Evolutionary conservation across 2,888 invertebrate genomes (phyloP).

Genomic region (Dryobota labecula): DNA sequence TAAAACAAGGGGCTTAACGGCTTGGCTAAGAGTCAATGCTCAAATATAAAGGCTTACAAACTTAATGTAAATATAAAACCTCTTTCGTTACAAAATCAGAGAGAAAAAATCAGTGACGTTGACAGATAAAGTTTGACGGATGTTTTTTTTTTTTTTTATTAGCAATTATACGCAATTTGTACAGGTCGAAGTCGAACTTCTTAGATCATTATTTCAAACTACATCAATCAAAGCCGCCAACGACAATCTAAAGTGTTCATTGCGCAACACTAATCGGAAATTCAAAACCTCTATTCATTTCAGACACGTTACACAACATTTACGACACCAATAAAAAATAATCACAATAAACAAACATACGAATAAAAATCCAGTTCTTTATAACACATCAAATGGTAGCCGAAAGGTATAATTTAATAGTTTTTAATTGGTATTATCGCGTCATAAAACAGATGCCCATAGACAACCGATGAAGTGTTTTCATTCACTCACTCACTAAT

Average conservation of each 20-base stretch:
- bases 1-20: constrained; percentile 68
- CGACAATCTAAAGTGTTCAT: constrained; percentile 60
- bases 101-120: constrained; percentile 7
- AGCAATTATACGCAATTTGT: constrained; percentile 38
- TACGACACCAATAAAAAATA: constrained; percentile 81
- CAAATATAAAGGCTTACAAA: constrained; percentile 52
- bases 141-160: constrained; percentile 40
- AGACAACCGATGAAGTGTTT: constrained; percentile 85
- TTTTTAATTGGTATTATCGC: constrained; percentile 89
- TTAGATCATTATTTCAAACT: constrained; percentile 47
- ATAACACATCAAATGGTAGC: constrained; percentile 87
- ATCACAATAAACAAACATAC: constrained; percentile 89
- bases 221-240: constrained; percentile 59
- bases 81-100: constrained; percentile 43
- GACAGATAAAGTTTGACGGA: constrained; percentile 3
- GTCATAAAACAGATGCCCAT: constrained; percentile 86
- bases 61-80: constrained; percentile 58
- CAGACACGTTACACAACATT: constrained; percentile 75
- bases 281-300: constrained; percentile 68
- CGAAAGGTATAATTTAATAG: constrained; percentile 86
- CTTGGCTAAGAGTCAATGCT: constrained; percentile 61
- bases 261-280: constrained; percentile 63
- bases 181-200: constrained; percentile 35
- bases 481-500: constrained; percentile 82
- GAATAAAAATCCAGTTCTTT: constrained; percentile 79